Evolutionary conservation across 2,113 vertebrate genomes (phyloP).

Genomic region (Rallus limicola): DNA sequence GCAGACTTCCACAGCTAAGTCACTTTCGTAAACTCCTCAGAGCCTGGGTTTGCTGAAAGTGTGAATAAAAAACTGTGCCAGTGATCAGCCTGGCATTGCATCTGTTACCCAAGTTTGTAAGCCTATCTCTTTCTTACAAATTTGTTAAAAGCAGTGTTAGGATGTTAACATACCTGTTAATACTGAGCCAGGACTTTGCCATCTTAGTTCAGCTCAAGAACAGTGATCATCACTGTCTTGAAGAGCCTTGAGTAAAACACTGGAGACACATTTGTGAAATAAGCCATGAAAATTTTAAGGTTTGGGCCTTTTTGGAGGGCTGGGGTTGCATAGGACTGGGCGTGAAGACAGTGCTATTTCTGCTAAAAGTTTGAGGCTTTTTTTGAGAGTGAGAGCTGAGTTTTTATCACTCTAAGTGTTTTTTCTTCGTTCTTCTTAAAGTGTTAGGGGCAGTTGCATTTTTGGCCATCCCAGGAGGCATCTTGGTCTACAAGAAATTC

Average conservation of each 20-base stretch:
- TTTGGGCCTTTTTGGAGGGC: background rate
- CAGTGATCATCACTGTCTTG: background rate
- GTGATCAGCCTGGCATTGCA: background rate
- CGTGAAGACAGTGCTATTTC: background rate
- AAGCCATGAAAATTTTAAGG: background rate
- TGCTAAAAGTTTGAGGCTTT: background rate
- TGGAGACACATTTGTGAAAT: background rate
- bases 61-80: background rate
- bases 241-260: background rate
- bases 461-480: background rate
- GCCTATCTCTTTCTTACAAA: background rate
- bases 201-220: no score
- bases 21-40: background rate
- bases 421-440: background rate
- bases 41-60: background rate
- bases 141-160: accelerated
- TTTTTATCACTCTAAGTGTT: background rate
- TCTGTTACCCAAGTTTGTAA: background rate
- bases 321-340: background rate
- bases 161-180: background rate
- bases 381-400: background rate
- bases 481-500: slow-evolving; percentile 28
- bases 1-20: background rate
- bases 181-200: background rate
- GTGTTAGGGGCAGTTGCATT: background rate